Conservation (phyloP, 2,888 invertebrate species). For the Entomobrya proxima region DNA sequence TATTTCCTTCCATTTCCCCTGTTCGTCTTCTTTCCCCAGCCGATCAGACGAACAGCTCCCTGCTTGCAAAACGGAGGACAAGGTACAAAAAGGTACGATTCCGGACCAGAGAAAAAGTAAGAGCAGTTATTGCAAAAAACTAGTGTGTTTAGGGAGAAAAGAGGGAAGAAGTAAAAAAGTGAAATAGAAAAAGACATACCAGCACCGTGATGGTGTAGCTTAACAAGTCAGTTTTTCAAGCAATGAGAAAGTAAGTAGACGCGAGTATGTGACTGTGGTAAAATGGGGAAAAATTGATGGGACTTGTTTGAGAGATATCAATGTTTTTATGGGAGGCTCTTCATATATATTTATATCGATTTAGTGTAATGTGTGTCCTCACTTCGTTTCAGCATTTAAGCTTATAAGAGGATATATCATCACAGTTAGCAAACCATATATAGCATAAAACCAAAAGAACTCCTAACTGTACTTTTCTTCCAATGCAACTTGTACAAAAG, state of each 20-base stretch:
- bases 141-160: slow-evolving; percentile 16
- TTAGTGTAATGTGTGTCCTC: slow-evolving; percentile 22
- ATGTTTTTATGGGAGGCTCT: slow-evolving; percentile 68
- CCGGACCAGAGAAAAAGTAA: background rate
- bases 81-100: background rate
- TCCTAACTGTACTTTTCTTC: background rate
- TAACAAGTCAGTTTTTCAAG: slow-evolving; percentile 5
- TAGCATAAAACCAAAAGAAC: background rate
- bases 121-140: slow-evolving; percentile 28
- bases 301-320: slow-evolving; percentile 71
- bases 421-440: background rate
- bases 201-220: background rate
- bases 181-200: background rate
- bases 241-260: background rate
- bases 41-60: background rate
- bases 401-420: background rate
- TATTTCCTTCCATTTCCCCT: slow-evolving; percentile 72
- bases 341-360: background rate
- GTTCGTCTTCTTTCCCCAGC: slow-evolving; percentile 13
- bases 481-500: background rate
- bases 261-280: too few species aligned
- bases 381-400: slow-evolving; percentile 60
- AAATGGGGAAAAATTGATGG: slow-evolving; percentile 67
- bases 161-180: slow-evolving; percentile 29
- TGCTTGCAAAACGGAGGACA: background rate